Evolutionary conservation across 2,113 vertebrate species (phyloP).

Genomic region (Capreolus pygargus): DNA sequence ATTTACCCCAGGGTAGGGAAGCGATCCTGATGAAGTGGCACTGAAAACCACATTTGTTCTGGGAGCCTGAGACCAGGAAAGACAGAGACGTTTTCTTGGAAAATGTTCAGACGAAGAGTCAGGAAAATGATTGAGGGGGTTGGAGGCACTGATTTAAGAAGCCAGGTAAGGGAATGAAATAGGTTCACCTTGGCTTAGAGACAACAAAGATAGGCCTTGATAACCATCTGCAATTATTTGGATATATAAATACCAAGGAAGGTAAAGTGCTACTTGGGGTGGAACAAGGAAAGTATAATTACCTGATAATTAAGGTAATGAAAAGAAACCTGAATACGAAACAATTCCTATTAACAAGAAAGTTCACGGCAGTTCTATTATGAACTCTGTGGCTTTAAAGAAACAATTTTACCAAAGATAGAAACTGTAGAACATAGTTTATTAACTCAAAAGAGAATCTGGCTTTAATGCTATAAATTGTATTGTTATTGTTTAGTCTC

Average conservation of each 20-base stretch:
- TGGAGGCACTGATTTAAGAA: slow-evolving; percentile 42
- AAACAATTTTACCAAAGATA: background rate
- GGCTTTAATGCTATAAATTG: slow-evolving; percentile 5
- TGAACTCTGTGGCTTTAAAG: background rate
- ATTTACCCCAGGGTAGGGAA: slow-evolving; percentile 68
- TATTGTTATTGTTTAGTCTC: background rate
- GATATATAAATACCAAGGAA: slow-evolving; percentile 55
- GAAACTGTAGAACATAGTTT: background rate
- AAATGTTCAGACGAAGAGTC: slow-evolving; percentile 62
- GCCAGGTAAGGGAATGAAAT: slow-evolving; percentile 50
- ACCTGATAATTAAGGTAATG: slow-evolving; percentile 56
- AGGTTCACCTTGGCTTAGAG: slow-evolving; percentile 54
- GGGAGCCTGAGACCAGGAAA: slow-evolving; percentile 62
- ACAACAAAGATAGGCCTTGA: slow-evolving; percentile 54
- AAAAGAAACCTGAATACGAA: slow-evolving; percentile 23
- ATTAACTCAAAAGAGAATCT: background rate
- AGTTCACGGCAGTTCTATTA: background rate
- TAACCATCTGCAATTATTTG: slow-evolving; percentile 67
- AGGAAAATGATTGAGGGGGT: slow-evolving; percentile 49
- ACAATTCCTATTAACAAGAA: slow-evolving; percentile 14
- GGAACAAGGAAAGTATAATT: slow-evolving; percentile 66
- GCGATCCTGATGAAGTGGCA: slow-evolving; percentile 67
- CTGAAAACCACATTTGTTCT: slow-evolving; percentile 75
- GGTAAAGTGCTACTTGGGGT: slow-evolving; percentile 39
- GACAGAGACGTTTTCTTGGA: slow-evolving; percentile 73